Evolutionary conservation across 2,113 vertebrate genomes (phyloP).

Genomic region (Nestor notabilis): DNA sequence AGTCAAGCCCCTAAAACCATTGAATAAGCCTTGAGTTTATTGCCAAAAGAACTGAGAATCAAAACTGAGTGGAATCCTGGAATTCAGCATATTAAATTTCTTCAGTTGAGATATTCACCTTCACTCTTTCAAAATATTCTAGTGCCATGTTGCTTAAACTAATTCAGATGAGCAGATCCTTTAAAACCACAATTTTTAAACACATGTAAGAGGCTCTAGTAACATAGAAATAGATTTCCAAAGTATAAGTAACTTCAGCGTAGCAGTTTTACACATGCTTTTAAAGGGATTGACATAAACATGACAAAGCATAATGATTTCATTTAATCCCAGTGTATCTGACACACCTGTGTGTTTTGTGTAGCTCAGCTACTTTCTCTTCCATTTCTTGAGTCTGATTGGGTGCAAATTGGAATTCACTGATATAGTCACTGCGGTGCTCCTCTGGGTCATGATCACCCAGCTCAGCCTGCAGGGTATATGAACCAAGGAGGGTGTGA

Average conservation of each 20-base stretch:
- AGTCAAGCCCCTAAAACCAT: slow-evolving; percentile 88
- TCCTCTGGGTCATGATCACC: slow-evolving; percentile 91
- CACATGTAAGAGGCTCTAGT: neutral
- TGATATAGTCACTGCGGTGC: slow-evolving; percentile 81
- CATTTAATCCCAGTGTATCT: neutral
- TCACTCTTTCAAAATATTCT: neutral
- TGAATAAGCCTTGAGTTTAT: slow-evolving; percentile 36
- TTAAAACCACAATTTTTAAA: neutral
- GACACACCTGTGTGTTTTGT: slow-evolving; percentile 91
- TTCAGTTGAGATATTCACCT: neutral
- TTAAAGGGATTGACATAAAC: neutral
- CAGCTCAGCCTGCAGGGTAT: slow-evolving; percentile 87
- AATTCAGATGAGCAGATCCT: neutral
- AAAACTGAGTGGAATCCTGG: neutral
- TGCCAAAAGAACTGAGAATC: neutral
- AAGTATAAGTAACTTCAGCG: neutral
- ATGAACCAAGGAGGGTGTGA: slow-evolving; percentile 85
- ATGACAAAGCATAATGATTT: neutral
- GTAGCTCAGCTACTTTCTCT: slow-evolving; percentile 93
- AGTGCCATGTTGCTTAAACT: neutral
- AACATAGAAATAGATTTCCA: neutral
- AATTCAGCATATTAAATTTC: neutral
- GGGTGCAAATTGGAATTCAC: slow-evolving; percentile 89
- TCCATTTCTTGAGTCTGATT: slow-evolving; percentile 95
- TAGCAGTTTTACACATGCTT: neutral